These are phyloP conservation scores for Poeciliopsis occidentalis DNA, from an alignment of 2,113 vertebrate species.

Conservation along the genomic window DNA sequence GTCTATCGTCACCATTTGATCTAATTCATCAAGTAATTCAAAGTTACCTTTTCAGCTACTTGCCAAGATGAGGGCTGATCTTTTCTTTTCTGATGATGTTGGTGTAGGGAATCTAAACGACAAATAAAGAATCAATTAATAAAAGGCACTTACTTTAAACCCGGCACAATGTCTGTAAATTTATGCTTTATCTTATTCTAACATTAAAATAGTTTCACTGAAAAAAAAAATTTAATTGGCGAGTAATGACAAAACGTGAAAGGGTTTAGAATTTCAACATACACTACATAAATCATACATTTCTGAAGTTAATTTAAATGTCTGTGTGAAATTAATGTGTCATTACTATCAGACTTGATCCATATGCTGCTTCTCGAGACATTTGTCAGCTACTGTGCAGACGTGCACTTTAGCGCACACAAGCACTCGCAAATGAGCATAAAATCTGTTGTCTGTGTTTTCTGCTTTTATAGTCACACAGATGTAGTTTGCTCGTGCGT, in stretches of 20 bases:
- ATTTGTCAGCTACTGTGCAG: slow-evolving; percentile 39
- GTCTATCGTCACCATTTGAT: not conserved
- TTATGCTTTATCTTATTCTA: not conserved
- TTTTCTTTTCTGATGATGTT: slow-evolving; percentile 98
- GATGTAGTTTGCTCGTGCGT: not conserved
- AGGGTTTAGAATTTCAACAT: slow-evolving; percentile 14
- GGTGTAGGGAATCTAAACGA: slow-evolving; percentile 95
- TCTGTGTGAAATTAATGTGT: slow-evolving; percentile 50
- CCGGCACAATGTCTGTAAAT: not conserved
- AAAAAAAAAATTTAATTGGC: not conserved
- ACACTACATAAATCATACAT: slow-evolving; percentile 31
- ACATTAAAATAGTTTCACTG: not conserved
- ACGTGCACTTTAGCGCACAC: slow-evolving; percentile 9
- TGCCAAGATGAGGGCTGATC: slow-evolving; percentile 92
- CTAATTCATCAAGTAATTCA: not conserved
- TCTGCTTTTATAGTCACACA: slow-evolving; percentile 28
- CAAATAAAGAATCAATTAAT: slow-evolving; percentile 17
- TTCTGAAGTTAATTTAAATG: slow-evolving; percentile 36
- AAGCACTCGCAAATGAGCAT: slow-evolving; percentile 17
- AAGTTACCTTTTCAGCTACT: slow-evolving; percentile 89
- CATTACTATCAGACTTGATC: slow-evolving; percentile 59
- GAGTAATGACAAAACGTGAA: not conserved
- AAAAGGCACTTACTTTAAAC: not conserved
- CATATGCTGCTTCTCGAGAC: slow-evolving; percentile 54
- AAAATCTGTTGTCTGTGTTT: not conserved